A percentile compares a stretch with the other conserved stretches of the same genome.
Evolutionary conservation across 2,113 vertebrate genomes (phyloP).

Genomic region (Helogale parvula): DNA sequence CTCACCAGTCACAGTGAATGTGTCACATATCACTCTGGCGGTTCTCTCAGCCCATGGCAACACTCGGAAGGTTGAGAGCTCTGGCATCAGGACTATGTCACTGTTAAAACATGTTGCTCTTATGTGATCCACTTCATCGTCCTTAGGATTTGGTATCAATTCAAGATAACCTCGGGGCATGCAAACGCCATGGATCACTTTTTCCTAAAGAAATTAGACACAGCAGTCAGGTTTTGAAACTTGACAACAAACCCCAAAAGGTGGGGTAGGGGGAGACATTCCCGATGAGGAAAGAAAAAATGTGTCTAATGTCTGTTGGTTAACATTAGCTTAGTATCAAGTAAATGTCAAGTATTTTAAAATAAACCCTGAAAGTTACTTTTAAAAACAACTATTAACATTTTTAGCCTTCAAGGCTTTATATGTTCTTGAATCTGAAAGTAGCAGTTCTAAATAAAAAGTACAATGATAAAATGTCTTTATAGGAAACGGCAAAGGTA

Average conservation of each 20-base stretch:
- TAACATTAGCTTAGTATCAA: not conserved
- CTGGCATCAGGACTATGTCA: conserved; percentile 94
- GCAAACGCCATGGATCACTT: conserved; percentile 90
- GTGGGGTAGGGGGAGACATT: not conserved
- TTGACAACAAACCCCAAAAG: not conserved
- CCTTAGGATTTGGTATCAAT: conserved; percentile 90
- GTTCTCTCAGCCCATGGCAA: conserved; percentile 94
- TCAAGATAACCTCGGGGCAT: conserved; percentile 96
- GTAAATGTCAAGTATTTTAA: conserved; percentile 43
- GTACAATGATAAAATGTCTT: not conserved
- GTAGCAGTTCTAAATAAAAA: not conserved
- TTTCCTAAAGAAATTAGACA: conserved; percentile 88
- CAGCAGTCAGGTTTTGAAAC: not conserved
- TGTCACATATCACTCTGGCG: conserved; percentile 94
- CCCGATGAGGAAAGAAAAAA: not conserved
- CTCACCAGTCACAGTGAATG: conserved; percentile 90
- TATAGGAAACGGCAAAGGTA: not conserved
- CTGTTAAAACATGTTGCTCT: conserved; percentile 91
- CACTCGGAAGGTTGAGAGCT: conserved; percentile 91
- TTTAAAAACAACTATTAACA: not conserved
- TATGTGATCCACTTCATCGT: conserved; percentile 91
- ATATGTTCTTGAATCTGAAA: not conserved
- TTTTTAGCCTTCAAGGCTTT: not conserved
- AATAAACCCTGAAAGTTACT: not conserved
- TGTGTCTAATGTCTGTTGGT: not conserved